Evolutionary conservation across 1,140 invertebrate species (phyloP), one percentile per base, ranked within the genome.

Genomic region (Aphidius gifuensis): DNA sequence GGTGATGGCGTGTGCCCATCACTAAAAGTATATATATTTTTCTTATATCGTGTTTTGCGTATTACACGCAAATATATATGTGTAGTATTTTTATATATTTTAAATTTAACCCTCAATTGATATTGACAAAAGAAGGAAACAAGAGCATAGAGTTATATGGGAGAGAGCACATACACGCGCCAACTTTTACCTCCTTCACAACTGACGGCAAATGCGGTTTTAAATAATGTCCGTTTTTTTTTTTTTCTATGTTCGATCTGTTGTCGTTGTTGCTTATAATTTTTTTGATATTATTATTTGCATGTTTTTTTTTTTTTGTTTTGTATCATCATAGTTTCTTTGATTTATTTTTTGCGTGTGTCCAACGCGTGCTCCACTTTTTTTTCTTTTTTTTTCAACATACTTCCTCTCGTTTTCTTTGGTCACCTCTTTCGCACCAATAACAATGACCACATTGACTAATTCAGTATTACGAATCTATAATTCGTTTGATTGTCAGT

Each of bases 161-260:
- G 53, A 57, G 66, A 73, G 71, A 71, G 70, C 64, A 75, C 23
- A 32, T 32, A 73, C 76, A 76, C 72, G 73, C 74, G 69, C 65
- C 53, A 55, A 43, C 53, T 42, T 55, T 55, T 40, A 67, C 68
- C 70, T 71, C 68, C 66, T 65, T 73, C 66, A 69, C 77, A 78
- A 79, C 77, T 78, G 76, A 75, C 77, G 75, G 64, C 59, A 63
- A 70, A 66, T 72, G 68, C 69, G 73, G 74, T 75, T 78, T 77
- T 66, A 67, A 68, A 75, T 76, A 77, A 79, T 77, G 62, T 67
- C 68, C 69, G 38, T 43, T 42, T 9, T 38, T 0, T 11, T 9
- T 43, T 42, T 9, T 38, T 0, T 11, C 51, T 51, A 62, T 45
- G 21, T n/a, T 51, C 40, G 47, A 46, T 49, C 47, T 55, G 40